These are phyloP conservation scores for Coptodon rendalli DNA, from an alignment of 2,113 vertebrate species.

Conservation along the genomic window DNA sequence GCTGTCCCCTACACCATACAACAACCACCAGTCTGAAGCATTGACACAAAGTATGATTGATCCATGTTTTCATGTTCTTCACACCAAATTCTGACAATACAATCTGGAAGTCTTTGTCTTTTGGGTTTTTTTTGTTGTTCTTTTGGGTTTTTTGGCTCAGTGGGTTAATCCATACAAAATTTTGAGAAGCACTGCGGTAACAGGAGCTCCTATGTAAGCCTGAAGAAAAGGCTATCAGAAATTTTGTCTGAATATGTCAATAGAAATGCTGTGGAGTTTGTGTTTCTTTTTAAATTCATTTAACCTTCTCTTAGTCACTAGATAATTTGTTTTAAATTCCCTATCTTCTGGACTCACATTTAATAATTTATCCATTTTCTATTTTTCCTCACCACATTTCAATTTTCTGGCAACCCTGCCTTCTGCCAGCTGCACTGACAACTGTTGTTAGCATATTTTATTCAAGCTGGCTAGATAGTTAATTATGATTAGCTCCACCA, in stretches of 20 bases:
- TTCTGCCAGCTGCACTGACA: not conserved
- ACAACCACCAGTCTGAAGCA: not conserved
- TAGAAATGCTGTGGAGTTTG: not conserved
- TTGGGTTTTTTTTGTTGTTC: rapidly evolving
- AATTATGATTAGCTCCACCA: not conserved
- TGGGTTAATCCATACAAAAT: not conserved
- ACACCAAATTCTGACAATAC: not conserved
- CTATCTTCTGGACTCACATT: not conserved
- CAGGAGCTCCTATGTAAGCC: not conserved
- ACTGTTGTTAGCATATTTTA: not conserved
- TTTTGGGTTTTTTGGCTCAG: not conserved
- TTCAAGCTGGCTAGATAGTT: not conserved
- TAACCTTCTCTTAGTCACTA: not conserved
- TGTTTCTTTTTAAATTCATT: not conserved
- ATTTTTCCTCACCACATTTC: not conserved
- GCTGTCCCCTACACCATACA: not conserved
- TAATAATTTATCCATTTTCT: not conserved
- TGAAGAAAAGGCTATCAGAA: not conserved
- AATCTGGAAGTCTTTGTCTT: not conserved
- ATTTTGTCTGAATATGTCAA: not conserved
- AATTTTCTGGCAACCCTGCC: not conserved
- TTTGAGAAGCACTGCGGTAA: not conserved
- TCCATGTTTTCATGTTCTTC: not conserved
- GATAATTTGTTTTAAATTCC: not conserved
- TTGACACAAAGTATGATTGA: not conserved